A percentile compares a stretch with the other conserved stretches of the same genome.
phyloP scores from a whole-genome alignment of 1,140 invertebrate species.

The Halyomorpha halys region DNA sequence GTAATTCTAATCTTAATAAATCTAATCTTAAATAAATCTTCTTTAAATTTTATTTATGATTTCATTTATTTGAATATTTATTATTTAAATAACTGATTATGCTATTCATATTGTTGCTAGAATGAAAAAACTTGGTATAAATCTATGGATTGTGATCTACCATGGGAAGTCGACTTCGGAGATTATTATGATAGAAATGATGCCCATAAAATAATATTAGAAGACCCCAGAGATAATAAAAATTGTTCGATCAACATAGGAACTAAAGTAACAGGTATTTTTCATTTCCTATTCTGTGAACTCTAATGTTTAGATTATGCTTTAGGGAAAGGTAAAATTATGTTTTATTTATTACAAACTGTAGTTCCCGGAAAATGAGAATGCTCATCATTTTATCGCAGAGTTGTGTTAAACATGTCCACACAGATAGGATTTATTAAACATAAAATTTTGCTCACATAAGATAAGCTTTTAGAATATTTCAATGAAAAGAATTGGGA shows the following conservation, averaged over 20 bases:
- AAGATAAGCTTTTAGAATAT: too few species aligned
- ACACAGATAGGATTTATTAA: too few species aligned
- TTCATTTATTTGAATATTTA: background rate
- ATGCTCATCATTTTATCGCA: too few species aligned
- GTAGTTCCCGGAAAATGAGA: too few species aligned
- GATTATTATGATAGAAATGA: slow-evolving; percentile 17
- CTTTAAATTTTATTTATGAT: too few species aligned
- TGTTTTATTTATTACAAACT: too few species aligned
- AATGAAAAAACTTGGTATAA: slow-evolving; percentile 14
- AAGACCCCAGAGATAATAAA: background rate
- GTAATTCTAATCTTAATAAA: too few species aligned
- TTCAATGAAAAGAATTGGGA: too few species aligned
- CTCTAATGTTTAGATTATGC: background rate
- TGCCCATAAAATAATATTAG: background rate
- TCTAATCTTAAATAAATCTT: too few species aligned
- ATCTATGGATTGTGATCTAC: slow-evolving; percentile 13
- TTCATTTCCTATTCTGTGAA: background rate
- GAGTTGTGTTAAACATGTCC: too few species aligned
- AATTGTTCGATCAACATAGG: background rate
- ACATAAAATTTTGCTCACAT: too few species aligned
- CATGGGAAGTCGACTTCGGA: slow-evolving; percentile 20
- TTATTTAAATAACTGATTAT: background rate
- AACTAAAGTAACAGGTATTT: slow-evolving; percentile 4
- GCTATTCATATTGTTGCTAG: background rate
- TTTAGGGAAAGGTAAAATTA: too few species aligned